phyloP scores from a whole-genome alignment of 1,140 invertebrate species.

The Atopsyche davidsoni region DNA sequence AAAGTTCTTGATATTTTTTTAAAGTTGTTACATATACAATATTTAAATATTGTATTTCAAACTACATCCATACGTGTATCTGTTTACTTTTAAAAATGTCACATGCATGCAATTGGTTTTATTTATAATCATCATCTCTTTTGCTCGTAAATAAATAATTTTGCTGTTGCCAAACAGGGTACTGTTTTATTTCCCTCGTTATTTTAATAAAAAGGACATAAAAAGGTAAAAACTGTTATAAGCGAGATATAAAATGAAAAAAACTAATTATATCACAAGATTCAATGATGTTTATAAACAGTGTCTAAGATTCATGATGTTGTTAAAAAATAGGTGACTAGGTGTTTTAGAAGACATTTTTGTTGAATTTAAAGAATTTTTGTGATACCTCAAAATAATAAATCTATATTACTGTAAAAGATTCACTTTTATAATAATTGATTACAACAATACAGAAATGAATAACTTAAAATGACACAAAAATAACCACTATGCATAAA shows the following conservation, averaged over 20 bases:
- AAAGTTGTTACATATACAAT: too few relatives aligned
- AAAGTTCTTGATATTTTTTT: too few relatives aligned
- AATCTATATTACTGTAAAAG: background rate
- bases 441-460: too few relatives aligned
- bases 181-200: conserved; percentile 9
- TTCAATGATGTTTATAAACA: background rate
- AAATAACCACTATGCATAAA: too few relatives aligned
- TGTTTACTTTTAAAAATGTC: too few relatives aligned
- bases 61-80: too few relatives aligned
- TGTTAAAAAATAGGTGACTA: too few relatives aligned
- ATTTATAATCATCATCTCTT: background rate
- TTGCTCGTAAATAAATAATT: conserved; percentile 20
- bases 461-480: too few relatives aligned
- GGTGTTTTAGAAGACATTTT: background rate
- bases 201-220: background rate
- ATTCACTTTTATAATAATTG: too few relatives aligned
- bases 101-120: too few relatives aligned
- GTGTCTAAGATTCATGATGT: too few relatives aligned
- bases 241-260: background rate
- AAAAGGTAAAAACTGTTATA: background rate
- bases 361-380: background rate
- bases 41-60: too few relatives aligned
- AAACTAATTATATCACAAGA: background rate
- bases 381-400: background rate
- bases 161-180: conserved; percentile 23